Percentiles rank a stretch among this genome's conserved stretches.
Evolutionary conservation across 2,888 invertebrate genomes (phyloP).

Genomic region (Lepidochrysops patricia): DNA sequence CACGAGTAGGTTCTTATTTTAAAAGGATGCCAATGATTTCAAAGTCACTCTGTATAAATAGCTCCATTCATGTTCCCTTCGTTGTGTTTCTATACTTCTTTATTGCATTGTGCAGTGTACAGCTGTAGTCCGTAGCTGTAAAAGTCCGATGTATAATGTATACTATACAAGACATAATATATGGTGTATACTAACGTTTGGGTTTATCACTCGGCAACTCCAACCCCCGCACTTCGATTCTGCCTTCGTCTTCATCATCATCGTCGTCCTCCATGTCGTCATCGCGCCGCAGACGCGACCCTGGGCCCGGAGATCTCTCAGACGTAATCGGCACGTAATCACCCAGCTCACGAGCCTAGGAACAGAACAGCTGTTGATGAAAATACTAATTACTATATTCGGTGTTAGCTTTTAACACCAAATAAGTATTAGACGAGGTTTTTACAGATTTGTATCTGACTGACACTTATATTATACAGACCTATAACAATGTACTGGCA

Average conservation of each 20-base stretch:
- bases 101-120: too few relatives aligned
- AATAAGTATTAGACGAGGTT: slow-evolving; percentile 1
- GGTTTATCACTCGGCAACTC: slow-evolving; percentile 65
- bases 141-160: too few relatives aligned
- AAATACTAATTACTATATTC: slow-evolving; percentile 8
- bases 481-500: too few relatives aligned
- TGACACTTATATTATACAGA: too few relatives aligned
- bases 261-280: slow-evolving; percentile 90
- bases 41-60: too few relatives aligned
- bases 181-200: slow-evolving; percentile 71
- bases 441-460: neutral
- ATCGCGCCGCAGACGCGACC: slow-evolving; percentile 83
- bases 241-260: slow-evolving; percentile 83
- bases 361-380: slow-evolving; percentile 15
- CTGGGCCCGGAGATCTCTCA: slow-evolving; percentile 40
- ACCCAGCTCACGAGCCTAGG: slow-evolving; percentile 63
- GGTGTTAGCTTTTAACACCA: slow-evolving; percentile 10
- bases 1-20: too few relatives aligned
- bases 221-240: slow-evolving; percentile 90
- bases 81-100: too few relatives aligned
- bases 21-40: too few relatives aligned
- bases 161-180: too few relatives aligned
- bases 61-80: too few relatives aligned
- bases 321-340: slow-evolving; percentile 70
- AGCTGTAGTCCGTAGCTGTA: too few relatives aligned